phyloP scores from a whole-genome alignment of 2,888 invertebrate species.

The Holacanthella duospinosa region DNA sequence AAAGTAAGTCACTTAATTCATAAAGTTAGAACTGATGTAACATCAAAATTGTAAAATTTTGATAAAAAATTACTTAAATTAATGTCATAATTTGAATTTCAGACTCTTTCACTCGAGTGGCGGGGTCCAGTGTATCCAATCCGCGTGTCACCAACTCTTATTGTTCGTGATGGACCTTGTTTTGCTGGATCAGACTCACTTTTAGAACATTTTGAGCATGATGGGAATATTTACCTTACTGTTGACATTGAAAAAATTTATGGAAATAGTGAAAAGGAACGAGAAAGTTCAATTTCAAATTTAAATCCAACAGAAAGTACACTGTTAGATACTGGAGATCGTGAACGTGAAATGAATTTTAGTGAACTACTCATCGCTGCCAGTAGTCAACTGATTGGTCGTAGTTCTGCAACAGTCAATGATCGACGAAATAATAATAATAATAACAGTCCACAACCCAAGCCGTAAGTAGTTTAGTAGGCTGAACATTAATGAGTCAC shows the following conservation, averaged over 20 bases:
- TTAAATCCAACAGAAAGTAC: no score
- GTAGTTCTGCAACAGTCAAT: background rate
- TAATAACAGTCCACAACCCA: no score
- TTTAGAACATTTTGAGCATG: slow-evolving; percentile 26
- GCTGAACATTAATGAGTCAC: no score
- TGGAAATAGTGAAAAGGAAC: no score
- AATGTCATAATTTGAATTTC: background rate
- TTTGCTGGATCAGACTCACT: slow-evolving; percentile 20
- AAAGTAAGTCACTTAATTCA: background rate
- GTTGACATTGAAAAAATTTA: slow-evolving; percentile 22
- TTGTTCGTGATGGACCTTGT: slow-evolving; percentile 25
- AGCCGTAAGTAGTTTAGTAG: no score
- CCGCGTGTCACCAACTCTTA: slow-evolving; percentile 16
- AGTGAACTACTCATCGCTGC: background rate
- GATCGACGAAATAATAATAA: background rate
- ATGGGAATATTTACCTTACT: slow-evolving; percentile 15
- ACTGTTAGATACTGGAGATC: background rate
- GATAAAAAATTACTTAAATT: background rate
- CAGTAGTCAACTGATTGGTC: background rate
- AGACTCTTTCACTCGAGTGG: slow-evolving; percentile 19
- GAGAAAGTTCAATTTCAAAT: no score
- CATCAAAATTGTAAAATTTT: background rate
- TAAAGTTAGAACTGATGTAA: background rate
- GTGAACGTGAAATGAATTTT: background rate
- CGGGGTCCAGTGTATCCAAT: slow-evolving; percentile 30